Conservation (phyloP, 2,888 invertebrate species). For the Germaria angustata region DNA sequence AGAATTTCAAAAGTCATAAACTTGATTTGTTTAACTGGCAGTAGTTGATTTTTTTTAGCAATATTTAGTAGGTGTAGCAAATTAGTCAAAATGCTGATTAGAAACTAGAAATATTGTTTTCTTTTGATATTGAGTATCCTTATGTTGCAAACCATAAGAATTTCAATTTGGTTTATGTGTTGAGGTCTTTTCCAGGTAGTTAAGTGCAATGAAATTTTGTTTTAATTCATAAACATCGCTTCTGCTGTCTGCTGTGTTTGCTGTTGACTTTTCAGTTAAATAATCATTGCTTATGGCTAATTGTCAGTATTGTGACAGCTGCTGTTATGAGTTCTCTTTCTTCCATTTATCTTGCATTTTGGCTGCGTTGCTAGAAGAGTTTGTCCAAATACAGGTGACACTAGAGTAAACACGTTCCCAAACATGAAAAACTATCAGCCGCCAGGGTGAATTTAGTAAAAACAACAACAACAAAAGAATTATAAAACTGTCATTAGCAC, state of each 20-base stretch:
- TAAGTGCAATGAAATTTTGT: neutral
- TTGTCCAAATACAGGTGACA: slow-evolving; percentile 63
- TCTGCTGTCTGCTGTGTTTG: slow-evolving; percentile 7
- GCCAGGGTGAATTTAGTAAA: slow-evolving; percentile 9
- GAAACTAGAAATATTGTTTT: neutral
- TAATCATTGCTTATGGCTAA: slow-evolving; percentile 56
- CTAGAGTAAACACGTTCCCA: slow-evolving; percentile 36
- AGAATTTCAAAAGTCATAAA: slow-evolving; percentile 46
- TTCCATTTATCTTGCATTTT: slow-evolving; percentile 2
- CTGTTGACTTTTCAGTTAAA: neutral
- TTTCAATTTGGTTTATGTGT: neutral
- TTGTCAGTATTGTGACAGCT: slow-evolving; percentile 60
- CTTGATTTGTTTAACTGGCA: neutral
- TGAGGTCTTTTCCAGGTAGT: slow-evolving; percentile 16
- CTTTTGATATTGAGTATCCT: neutral
- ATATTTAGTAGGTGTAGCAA: slow-evolving; percentile 57
- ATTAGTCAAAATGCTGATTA: slow-evolving; percentile 54
- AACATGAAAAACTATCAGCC: slow-evolving; percentile 37
- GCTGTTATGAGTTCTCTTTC: slow-evolving; percentile 23
- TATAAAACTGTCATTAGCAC: slow-evolving; percentile 38
- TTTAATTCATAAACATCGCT: neutral
- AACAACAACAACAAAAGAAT: neutral
- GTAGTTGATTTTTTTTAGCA: slow-evolving; percentile 6
- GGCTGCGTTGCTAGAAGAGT: slow-evolving; percentile 4
- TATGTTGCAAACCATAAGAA: slow-evolving; percentile 18